Evolutionary conservation across 2,113 vertebrate species (phyloP).

Genomic region (Strigops habroptila): DNA sequence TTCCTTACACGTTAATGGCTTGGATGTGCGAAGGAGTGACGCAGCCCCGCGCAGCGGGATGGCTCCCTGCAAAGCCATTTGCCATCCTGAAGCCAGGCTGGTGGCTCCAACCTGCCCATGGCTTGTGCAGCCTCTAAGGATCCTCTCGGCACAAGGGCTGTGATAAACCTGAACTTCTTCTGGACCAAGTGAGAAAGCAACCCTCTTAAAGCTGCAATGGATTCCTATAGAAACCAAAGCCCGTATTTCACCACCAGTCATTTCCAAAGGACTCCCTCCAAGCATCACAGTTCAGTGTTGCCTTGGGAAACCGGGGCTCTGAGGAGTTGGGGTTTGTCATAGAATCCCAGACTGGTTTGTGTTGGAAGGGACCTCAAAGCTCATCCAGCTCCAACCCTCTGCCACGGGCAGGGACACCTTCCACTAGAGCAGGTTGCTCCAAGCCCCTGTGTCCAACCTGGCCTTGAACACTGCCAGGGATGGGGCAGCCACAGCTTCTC

Average conservation of each 20-base stretch:
- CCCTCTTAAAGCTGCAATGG: accelerated
- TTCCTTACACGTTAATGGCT: neutral
- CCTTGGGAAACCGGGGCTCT: neutral
- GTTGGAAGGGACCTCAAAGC: neutral
- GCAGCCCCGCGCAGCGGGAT: neutral
- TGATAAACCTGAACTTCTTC: neutral
- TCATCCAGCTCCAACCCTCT: neutral
- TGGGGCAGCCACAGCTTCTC: no score
- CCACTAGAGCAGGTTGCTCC: neutral
- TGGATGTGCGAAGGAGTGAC: neutral
- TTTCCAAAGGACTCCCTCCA: neutral
- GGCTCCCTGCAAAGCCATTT: neutral
- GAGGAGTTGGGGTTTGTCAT: neutral
- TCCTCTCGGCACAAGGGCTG: neutral
- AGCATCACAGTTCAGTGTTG: accelerated
- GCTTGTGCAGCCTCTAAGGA: neutral
- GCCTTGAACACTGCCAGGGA: no score
- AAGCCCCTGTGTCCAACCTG: no score
- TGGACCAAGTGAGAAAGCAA: neutral
- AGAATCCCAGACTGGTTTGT: neutral
- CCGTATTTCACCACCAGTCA: neutral
- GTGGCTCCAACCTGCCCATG: neutral
- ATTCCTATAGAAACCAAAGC: neutral
- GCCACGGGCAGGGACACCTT: neutral
- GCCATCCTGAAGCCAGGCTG: neutral